Percentiles rank a stretch among this genome's conserved stretches.
Evolutionary conservation across 1,140 invertebrate species (phyloP).

Genomic region (Coptotermes formosanus): DNA sequence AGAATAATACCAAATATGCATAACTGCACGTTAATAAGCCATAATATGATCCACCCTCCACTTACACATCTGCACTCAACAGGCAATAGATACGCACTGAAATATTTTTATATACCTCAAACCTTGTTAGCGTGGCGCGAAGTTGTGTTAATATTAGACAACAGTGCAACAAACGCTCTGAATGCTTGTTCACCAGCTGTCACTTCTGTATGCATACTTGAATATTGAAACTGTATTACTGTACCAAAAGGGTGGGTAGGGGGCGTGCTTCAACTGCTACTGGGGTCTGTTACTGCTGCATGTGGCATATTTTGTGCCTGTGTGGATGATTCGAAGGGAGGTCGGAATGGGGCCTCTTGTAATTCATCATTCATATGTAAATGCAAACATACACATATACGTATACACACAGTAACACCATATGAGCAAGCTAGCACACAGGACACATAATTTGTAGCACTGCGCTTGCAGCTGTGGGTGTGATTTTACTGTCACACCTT

Average conservation of each 20-base stretch:
- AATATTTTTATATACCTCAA: not conserved
- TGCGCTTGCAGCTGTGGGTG: slow-evolving; percentile 7
- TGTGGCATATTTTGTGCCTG: slow-evolving; percentile 12
- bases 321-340: not conserved
- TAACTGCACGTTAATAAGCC: not conserved
- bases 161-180: not conserved
- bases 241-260: not conserved
- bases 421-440: not conserved
- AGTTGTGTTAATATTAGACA: not conserved
- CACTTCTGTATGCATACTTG: not conserved
- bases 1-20: not conserved
- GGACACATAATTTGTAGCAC: slow-evolving; percentile 21
- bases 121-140: too few relatives aligned
- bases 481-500: slow-evolving; percentile 27
- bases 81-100: not conserved
- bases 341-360: not conserved
- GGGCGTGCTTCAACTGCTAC: not conserved
- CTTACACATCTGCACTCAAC: not conserved
- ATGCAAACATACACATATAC: not conserved
- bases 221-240: not conserved
- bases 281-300: not conserved
- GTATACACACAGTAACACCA: not conserved
- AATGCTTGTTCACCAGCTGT: slow-evolving; percentile 9
- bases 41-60: not conserved
- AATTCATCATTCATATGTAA: slow-evolving; percentile 29